Conservation (phyloP, 1,140 invertebrate genomes). For the Plodia interpunctella region DNA sequence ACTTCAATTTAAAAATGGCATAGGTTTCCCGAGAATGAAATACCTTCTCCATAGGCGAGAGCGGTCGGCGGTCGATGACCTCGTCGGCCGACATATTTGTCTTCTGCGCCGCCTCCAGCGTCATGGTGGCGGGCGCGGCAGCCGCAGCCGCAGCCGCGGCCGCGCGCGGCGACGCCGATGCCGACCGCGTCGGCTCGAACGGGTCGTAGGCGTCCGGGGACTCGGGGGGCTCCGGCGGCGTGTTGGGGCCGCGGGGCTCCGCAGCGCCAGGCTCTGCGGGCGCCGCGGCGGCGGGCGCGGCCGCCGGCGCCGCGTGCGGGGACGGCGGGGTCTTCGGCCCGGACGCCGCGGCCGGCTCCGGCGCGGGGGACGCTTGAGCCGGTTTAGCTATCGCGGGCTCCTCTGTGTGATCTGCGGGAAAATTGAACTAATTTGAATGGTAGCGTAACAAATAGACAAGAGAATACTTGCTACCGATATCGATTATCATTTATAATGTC, state of each 20-base stretch:
- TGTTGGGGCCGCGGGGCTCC: conserved; percentile 79
- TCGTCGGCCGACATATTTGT: conserved; percentile 73
- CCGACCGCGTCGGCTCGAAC: conserved; percentile 90
- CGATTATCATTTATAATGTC: too few species aligned
- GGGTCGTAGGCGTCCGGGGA: conserved; percentile 90
- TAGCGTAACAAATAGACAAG: too few species aligned
- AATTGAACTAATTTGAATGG: too few species aligned
- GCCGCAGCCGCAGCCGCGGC: conserved; percentile 72
- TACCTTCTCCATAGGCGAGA: conserved; percentile 67
- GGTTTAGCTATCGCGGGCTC: not conserved
- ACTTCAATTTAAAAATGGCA: too few species aligned
- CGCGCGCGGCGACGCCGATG: conserved; percentile 81
- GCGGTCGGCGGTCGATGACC: conserved; percentile 59
- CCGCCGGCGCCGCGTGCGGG: conserved; percentile 56
- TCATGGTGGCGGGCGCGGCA: conserved; percentile 41
- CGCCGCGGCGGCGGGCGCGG: conserved; percentile 49
- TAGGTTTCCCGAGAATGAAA: not conserved
- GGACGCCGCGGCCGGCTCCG: conserved; percentile 46
- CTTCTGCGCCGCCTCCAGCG: conserved; percentile 70
- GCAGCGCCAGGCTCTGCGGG: conserved; percentile 78
- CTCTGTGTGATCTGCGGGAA: not conserved
- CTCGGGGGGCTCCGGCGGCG: conserved; percentile 79
- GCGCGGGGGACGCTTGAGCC: conserved; percentile 20
- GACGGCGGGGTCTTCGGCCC: conserved; percentile 72
- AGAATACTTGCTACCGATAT: too few species aligned